Percentiles rank a stretch among this genome's conserved stretches.
phyloP scores from a whole-genome alignment of 2,797 vertebrate species.

The Enteromius radiatus region DNA sequence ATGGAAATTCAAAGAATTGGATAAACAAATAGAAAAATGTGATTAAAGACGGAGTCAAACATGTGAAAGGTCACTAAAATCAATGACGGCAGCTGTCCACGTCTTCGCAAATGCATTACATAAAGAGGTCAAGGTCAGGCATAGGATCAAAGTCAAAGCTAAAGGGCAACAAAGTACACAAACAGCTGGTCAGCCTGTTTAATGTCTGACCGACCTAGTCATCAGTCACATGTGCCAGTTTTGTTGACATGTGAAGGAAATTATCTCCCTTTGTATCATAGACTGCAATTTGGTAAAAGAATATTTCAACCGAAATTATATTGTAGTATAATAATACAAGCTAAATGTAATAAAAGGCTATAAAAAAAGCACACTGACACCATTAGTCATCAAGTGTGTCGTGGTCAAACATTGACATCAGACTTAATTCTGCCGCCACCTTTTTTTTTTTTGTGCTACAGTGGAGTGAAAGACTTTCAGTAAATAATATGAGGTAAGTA shows the following conservation, averaged over 20 bases:
- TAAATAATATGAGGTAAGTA: conserved; percentile 6
- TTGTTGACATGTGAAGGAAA: not conserved
- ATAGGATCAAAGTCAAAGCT: conserved; percentile 33
- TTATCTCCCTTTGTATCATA: not conserved
- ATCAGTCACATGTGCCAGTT: conserved; percentile 22
- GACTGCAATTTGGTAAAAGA: not conserved
- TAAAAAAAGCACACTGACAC: not conserved
- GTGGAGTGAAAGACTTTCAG: not conserved
- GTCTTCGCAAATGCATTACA: conserved; percentile 3
- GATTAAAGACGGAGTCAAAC: conserved; percentile 46
- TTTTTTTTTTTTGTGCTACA: not conserved
- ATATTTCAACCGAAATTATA: not conserved
- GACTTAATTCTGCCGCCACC: not conserved
- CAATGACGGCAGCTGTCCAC: conserved; percentile 49
- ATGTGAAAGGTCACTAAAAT: conserved; percentile 19
- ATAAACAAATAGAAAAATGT: conserved; percentile 30
- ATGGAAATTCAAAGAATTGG: conserved; percentile 5
- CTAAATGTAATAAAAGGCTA: not conserved
- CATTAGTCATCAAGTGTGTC: not conserved
- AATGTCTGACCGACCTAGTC: conserved; percentile 8
- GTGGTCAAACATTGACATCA: not conserved
- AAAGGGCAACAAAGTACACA: conserved; percentile 39
- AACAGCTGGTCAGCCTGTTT: conserved; percentile 23
- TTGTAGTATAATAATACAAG: not conserved
- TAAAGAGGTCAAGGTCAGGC: conserved; percentile 46